A percentile compares a stretch with the other conserved stretches of the same genome.
phyloP scores from a whole-genome alignment of 2,797 vertebrate species.

The Pseudotriccus pelzelni region DNA sequence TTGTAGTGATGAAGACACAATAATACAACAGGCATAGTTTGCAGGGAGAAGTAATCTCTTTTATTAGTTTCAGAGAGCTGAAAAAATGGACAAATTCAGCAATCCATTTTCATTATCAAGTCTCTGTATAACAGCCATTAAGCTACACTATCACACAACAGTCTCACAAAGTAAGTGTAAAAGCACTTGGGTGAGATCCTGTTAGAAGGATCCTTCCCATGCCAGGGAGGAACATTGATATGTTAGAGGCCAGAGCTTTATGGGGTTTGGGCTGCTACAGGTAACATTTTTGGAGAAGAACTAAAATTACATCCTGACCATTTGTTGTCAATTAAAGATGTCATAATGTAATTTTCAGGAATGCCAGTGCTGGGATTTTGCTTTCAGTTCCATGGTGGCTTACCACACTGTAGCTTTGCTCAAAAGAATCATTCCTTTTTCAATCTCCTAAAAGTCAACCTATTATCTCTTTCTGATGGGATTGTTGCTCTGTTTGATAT shows the following conservation, averaged over 20 bases:
- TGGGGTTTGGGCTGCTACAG: neutral
- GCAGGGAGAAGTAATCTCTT: neutral
- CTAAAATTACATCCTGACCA: neutral
- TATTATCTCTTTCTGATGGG: neutral
- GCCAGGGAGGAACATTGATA: neutral
- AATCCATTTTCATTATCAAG: neutral
- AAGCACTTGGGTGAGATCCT: neutral
- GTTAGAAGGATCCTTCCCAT: neutral
- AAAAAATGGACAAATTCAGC: neutral
- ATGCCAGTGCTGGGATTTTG: neutral
- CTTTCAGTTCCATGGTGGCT: neutral
- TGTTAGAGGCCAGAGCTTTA: neutral
- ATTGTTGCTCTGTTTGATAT: neutral
- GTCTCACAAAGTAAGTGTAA: neutral
- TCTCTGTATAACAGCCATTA: neutral
- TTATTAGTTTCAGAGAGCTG: neutral
- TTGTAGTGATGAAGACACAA: neutral
- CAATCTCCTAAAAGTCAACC: neutral
- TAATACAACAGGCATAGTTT: neutral
- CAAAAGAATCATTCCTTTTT: neutral
- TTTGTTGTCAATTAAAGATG: neutral
- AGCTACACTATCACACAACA: neutral
- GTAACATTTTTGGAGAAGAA: neutral
- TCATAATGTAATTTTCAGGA: neutral
- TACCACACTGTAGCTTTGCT: neutral